phyloP scores from a whole-genome alignment of 1,140 invertebrate species.

The Diuraphis noxia region DNA sequence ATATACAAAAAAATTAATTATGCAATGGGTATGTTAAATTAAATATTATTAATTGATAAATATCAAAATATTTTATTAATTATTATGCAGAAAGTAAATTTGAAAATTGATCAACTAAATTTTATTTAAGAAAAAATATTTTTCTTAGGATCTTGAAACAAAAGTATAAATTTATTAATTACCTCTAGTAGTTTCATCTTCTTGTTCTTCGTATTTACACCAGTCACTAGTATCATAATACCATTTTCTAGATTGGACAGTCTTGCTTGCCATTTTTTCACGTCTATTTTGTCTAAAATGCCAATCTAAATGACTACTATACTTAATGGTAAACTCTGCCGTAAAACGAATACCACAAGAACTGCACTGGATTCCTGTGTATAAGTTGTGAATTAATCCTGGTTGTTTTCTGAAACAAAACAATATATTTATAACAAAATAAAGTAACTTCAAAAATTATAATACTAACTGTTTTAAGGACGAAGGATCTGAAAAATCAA shows the following conservation, averaged over 20 bases:
- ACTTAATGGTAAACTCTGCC: conserved; percentile 81
- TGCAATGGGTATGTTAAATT: neutral
- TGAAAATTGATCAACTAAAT: too few relatives aligned
- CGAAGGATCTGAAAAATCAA: conserved; percentile 71
- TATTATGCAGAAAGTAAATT: too few relatives aligned
- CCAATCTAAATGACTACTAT: conserved; percentile 95
- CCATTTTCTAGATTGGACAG: conserved; percentile 82
- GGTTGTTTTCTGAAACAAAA: conserved; percentile 59
- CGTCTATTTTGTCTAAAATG: conserved; percentile 91
- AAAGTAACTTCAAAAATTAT: conserved; percentile 43
- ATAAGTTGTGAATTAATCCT: conserved; percentile 63
- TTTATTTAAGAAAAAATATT: too few relatives aligned
- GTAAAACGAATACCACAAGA: conserved; percentile 90
- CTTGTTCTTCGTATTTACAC: conserved; percentile 92
- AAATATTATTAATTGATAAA: neutral
- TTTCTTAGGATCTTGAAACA: neutral
- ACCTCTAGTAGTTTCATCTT: conserved; percentile 90
- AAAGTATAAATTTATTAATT: conserved; percentile 46
- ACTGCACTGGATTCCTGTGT: conserved; percentile 85
- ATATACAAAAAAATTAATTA: too few relatives aligned
- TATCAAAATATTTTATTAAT: too few relatives aligned
- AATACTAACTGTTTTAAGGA: conserved; percentile 74
- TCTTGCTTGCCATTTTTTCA: conserved; percentile 80
- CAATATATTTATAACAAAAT: neutral
- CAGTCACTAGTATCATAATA: conserved; percentile 90